Evolutionary conservation across 2,113 vertebrate genomes (phyloP), one percentile per base, ranked within the genome.

Genomic region (Danionella cerebrum): DNA sequence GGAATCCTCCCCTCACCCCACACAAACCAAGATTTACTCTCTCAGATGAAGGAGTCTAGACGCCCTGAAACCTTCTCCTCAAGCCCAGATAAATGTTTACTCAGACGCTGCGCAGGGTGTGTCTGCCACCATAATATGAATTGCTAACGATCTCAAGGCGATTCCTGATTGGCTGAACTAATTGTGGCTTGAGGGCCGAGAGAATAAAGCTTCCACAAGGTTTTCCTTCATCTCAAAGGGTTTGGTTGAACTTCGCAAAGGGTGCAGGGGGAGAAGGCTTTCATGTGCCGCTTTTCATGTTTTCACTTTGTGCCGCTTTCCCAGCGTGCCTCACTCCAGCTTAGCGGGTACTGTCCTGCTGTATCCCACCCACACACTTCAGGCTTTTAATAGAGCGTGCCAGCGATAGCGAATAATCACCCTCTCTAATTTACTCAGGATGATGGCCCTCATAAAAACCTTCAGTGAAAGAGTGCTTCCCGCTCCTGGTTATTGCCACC

Each of bases 401-500:
- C 9, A 19, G 21, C 7, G 45, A 66, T 25, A 39, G 50, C 35
- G 25, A 53, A 67, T 67, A 44, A 67, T 67, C 29, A 35, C 38
- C 52, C n/a, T 2, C 39, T 45, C 53, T 68, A 48, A 68, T 48
- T 48, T 64, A 64, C 42, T 48, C 59, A 24, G 44, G 59, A 36
- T 64, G 13, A 64, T 24, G 18, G 16, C n/a, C 6, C 59, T 64
- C 44, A n/a, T 64, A 64, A 64, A 57, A 48, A 24, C 42, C 44
- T 45, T 39, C 6, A 31, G 24, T 44, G 36, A 36, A 18, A 33
- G 39, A 44, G 39, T 16, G 2, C 18, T 48, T 48, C 29, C n/a
- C n/a, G n/a, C n/a, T n/a, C n/a, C n/a, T n/a, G n/a, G 45, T 64
- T 64, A 64, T 64, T 64, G 59, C 42, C 2, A 29, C 59, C 59